Conservation (phyloP, 1,140 invertebrate genomes). For the Pseudomyrmex pallidus region DNA sequence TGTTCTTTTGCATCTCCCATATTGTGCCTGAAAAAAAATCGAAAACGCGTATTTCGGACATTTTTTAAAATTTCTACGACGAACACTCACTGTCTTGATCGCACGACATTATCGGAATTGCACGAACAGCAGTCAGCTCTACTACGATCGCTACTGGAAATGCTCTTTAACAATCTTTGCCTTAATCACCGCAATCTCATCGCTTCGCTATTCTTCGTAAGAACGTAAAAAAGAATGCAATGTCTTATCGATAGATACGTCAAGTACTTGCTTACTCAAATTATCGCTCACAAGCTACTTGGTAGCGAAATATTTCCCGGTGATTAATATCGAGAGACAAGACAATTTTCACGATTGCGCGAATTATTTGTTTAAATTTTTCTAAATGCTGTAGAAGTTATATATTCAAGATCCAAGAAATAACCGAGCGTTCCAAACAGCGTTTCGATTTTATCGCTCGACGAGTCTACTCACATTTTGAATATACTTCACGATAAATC, state of each 20-base stretch:
- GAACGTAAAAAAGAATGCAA: background rate
- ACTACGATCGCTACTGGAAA: conserved; percentile 33
- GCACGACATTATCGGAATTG: conserved; percentile 25
- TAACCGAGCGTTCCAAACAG: background rate
- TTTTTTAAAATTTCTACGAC: too few relatives aligned
- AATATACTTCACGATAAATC: background rate
- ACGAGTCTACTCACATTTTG: background rate
- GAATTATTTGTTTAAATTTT: background rate
- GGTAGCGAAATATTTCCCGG: too few relatives aligned
- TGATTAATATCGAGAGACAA: too few relatives aligned
- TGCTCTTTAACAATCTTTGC: conserved; percentile 40
- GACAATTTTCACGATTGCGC: background rate
- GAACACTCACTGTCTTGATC: conserved; percentile 12
- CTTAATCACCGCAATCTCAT: background rate
- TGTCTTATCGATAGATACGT: conserved; percentile 41
- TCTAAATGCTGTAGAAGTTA: background rate
- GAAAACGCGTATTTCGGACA: background rate
- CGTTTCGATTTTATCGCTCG: background rate
- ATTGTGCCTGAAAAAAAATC: conserved; percentile 25
- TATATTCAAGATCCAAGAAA: background rate
- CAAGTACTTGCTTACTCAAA: background rate
- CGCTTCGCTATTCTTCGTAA: background rate
- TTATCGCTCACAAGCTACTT: background rate
- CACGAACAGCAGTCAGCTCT: background rate
- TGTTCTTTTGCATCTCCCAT: conserved; percentile 77